Evolutionary conservation across 2,113 vertebrate species (phyloP).

Genomic region (Nerophis ophidion): DNA sequence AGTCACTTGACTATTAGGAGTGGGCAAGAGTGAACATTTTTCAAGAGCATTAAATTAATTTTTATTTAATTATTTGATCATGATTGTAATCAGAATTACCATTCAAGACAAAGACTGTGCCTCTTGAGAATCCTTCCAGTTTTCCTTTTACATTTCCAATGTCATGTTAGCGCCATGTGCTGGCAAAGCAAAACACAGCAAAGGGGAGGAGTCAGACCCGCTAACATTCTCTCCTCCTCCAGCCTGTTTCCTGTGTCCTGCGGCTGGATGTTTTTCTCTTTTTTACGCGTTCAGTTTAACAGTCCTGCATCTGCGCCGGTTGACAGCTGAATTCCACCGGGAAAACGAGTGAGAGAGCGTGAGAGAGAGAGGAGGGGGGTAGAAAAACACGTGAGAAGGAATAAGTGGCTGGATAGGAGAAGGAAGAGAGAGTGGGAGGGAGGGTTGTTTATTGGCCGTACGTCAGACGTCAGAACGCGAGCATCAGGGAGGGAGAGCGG

Average conservation of each 20-base stretch:
- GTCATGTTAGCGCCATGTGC: constrained; percentile 17
- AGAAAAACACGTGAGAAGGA: constrained; percentile 42
- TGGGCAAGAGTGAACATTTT: no score
- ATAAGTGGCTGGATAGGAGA: constrained; percentile 40
- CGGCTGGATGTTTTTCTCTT: constrained; percentile 63
- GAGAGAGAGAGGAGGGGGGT: constrained; percentile 33
- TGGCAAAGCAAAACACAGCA: constrained; percentile 34
- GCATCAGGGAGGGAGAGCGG: constrained; percentile 17
- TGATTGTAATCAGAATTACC: no score
- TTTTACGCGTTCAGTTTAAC: constrained; percentile 58
- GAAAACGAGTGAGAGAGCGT: constrained; percentile 47
- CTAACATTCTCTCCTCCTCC: constrained; percentile 45
- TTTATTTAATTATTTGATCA: no score
- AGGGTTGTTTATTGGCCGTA: constrained; percentile 53
- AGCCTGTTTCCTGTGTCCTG: constrained; percentile 58
- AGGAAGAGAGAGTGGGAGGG: constrained; percentile 32
- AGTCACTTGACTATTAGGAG: no score
- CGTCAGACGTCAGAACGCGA: constrained; percentile 57
- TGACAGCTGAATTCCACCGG: constrained; percentile 69
- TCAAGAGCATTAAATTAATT: no score
- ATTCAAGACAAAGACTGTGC: neutral
- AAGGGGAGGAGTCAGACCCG: constrained; percentile 56
- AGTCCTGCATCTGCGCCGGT: constrained; percentile 55
- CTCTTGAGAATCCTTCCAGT: neutral
- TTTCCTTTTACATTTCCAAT: neutral